A percentile compares a stretch with the other conserved stretches of the same genome.
Evolutionary conservation across 1,140 invertebrate species (phyloP).

Genomic region (Ruditapes philippinarum): DNA sequence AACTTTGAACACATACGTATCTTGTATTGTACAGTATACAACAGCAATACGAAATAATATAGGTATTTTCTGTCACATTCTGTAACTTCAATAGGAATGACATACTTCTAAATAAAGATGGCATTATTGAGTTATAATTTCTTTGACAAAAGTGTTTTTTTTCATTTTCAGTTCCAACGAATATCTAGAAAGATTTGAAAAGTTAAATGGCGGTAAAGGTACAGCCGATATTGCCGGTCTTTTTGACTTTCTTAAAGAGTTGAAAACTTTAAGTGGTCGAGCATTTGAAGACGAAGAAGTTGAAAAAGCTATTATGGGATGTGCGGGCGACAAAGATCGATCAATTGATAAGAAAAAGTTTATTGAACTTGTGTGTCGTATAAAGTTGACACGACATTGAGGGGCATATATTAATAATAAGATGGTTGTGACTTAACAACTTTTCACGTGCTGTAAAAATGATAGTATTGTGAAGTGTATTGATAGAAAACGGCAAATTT

Average conservation of each 20-base stretch:
- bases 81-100: too few relatives aligned
- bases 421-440: not conserved
- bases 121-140: too few relatives aligned
- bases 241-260: slow-evolving; percentile 70
- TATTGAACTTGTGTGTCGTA: slow-evolving; percentile 49
- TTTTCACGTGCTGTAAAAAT: too few relatives aligned
- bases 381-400: slow-evolving; percentile 29
- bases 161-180: slow-evolving; percentile 72
- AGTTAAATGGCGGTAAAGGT: slow-evolving; percentile 67
- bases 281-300: slow-evolving; percentile 20
- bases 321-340: slow-evolving; percentile 16
- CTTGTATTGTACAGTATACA: too few relatives aligned
- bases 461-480: too few relatives aligned
- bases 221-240: slow-evolving; percentile 69
- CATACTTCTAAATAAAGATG: too few relatives aligned
- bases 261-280: slow-evolving; percentile 63
- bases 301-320: slow-evolving; percentile 5
- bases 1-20: too few relatives aligned
- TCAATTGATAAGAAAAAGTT: slow-evolving; percentile 33
- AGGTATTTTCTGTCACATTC: too few relatives aligned
- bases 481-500: too few relatives aligned
- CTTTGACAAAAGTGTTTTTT: not conserved
- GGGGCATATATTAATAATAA: not conserved
- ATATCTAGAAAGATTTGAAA: slow-evolving; percentile 71
- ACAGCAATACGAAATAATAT: too few relatives aligned